Evolutionary conservation across 2,888 invertebrate species (phyloP), one percentile per base, ranked within the genome.

Genomic region (Megamerina dolium): DNA sequence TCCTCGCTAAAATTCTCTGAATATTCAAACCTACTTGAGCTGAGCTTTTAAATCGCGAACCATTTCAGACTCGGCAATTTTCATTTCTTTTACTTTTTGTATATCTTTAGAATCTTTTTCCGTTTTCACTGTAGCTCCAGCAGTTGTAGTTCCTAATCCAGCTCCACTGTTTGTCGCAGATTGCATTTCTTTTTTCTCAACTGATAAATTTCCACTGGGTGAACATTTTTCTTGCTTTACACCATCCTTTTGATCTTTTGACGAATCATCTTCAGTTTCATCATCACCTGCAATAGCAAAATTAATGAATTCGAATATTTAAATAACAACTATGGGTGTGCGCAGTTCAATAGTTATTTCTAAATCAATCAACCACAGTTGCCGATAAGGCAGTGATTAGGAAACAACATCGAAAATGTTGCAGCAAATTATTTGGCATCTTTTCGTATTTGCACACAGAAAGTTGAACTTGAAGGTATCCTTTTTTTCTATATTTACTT

Each of bases 11-110:
- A 21, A n/a, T 12, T 43, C 21, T 27, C 10, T 26, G 23, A 38
- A 42, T 30, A 46, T 23, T 23, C 18, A 10, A 19, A 52, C 81
- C 73, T 74, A 93, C 93, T 95, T 95, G 38, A 94, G 77, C 72
- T 95, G 94, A 41, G 85, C 85, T 67, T 89, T 89, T 50, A 95
- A 78, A 64, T 95, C 94, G 17, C 72, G 58, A 31, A 72, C 68
- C 32, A 70, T 59, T 59, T 72, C 72, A n/a, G 77, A 78, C 59
- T 85, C 86, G 2, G 77, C 77, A 41, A 76, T 75, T 66, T 83
- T 80, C 4, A 78, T 73, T 48, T 83, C 81, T 59, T 83, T 82
- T 1, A 72, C 67, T 43, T 80, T 76, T 52, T 81, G 77, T 10
- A 74, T 72, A 51, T 83, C 80, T 55, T 79, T 73, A 56, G 77